Conservation (phyloP, 2,113 vertebrate species). For the Epinephelus fuscoguttatus region DNA sequence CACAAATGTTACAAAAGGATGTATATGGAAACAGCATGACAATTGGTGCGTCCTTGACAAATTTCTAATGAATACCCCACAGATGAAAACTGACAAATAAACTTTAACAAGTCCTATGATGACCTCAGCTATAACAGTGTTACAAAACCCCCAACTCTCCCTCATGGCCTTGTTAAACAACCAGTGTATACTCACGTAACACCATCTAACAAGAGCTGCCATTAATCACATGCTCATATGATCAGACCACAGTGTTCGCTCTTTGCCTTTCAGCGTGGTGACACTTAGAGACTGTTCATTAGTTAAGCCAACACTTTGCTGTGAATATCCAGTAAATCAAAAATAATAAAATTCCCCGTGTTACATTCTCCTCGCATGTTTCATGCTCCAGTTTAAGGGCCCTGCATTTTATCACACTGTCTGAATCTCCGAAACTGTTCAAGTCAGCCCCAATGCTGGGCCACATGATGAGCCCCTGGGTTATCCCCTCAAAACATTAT, state of each 20-base stretch:
- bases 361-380: slow-evolving; percentile 36
- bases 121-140: background rate
- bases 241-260: background rate
- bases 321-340: slow-evolving; percentile 21
- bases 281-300: background rate
- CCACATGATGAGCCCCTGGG: slow-evolving; percentile 18
- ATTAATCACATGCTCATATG: slow-evolving; percentile 24
- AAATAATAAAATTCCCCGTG: slow-evolving; percentile 38
- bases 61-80: background rate
- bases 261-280: background rate
- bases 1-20: background rate
- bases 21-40: background rate
- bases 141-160: background rate
- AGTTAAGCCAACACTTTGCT: slow-evolving; percentile 2
- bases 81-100: background rate
- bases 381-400: slow-evolving; percentile 33
- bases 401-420: background rate
- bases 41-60: too few species aligned
- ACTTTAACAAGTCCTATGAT: background rate
- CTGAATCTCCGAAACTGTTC: background rate
- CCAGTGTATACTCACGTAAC: background rate
- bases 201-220: background rate
- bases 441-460: background rate
- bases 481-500: background rate
- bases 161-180: background rate